Conservation (phyloP, 64 coral and sea anemone genomes). For the Orbicella faveolata region DNA sequence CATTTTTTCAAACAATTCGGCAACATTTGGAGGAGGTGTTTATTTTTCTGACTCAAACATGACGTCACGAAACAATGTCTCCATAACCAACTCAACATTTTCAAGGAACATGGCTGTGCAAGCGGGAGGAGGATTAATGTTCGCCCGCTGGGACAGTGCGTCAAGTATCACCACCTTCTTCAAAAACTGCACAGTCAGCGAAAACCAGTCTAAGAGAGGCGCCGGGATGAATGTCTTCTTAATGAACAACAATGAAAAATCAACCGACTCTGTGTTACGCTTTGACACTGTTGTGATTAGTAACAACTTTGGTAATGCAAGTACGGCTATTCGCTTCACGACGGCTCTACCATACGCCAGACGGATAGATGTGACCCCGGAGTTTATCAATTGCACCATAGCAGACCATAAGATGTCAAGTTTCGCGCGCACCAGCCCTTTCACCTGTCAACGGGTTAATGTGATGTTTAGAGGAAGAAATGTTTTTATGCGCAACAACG, state of each 20-base stretch:
- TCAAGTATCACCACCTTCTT: slow-evolving; percentile 15
- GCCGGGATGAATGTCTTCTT: slow-evolving; percentile 70
- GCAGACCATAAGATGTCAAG: slow-evolving; percentile 3
- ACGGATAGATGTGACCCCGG: slow-evolving; percentile 23
- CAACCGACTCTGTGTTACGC: slow-evolving; percentile 19
- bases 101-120: slow-evolving; percentile 37
- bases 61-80: slow-evolving; percentile 35
- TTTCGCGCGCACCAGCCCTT: slow-evolving; percentile 31
- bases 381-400: slow-evolving; percentile 68
- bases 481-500: slow-evolving; percentile 49
- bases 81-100: slow-evolving; percentile 41
- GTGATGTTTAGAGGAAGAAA: slow-evolving; percentile 59
- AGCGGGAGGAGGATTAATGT: slow-evolving; percentile 53
- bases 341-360: slow-evolving; percentile 51
- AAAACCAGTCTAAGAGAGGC: slow-evolving; percentile 50
- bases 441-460: slow-evolving; percentile 71
- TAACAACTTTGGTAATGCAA: slow-evolving; percentile 36
- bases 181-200: slow-evolving; percentile 40
- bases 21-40: slow-evolving; percentile 74
- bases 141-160: slow-evolving; percentile 62
- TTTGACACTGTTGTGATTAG: slow-evolving; percentile 44
- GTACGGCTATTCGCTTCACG: slow-evolving; percentile 53
- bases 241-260: slow-evolving; percentile 44
- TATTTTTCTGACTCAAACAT: slow-evolving; percentile 31
- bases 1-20: slow-evolving; percentile 57